Percentiles rank a stretch among this genome's conserved stretches.
phyloP scores from a whole-genome alignment of 1,140 invertebrate genomes.

The Formica selysi region DNA sequence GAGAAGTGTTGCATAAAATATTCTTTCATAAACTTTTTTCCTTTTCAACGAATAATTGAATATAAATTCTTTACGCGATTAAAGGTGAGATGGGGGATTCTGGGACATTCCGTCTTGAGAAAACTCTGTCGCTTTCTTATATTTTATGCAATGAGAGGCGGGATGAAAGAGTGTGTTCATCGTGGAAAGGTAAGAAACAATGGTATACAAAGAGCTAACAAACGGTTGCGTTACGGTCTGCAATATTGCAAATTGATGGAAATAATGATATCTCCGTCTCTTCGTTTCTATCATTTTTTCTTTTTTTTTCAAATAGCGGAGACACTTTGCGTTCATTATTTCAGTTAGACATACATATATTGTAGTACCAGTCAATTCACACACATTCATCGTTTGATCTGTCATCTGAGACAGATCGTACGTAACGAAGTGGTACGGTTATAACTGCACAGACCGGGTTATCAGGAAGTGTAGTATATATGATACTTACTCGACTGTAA shows the following conservation, averaged over 20 bases:
- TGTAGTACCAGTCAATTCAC: background rate
- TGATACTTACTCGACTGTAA: conserved; percentile 85
- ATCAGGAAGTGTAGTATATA: background rate
- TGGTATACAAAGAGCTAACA: conserved; percentile 13
- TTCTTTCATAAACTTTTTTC: conserved; percentile 1
- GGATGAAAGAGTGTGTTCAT: background rate
- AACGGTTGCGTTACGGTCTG: background rate
- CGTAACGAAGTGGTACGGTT: background rate
- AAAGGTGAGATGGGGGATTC: conserved; percentile 1
- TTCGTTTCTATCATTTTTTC: background rate
- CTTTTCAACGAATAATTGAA: conserved; percentile 21
- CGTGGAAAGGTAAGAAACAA: conserved; percentile 9
- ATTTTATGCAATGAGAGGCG: conserved; percentile 13
- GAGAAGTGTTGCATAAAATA: background rate
- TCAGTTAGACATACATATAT: too few relatives aligned
- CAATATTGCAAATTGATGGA: conserved; percentile 39
- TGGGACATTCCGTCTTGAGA: conserved; percentile 2
- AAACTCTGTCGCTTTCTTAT: conserved; percentile 31
- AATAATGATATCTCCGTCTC: conserved; percentile 34
- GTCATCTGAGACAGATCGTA: background rate
- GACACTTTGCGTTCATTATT: conserved; percentile 22
- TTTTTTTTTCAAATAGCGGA: conserved; percentile 29
- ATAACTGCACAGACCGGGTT: background rate
- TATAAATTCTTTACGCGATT: conserved; percentile 27
- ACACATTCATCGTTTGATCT: conserved; percentile 9